Base-by-base conservation (phyloP, 2,888 invertebrate genomes). In the Lycophotia porphyrea region DNA sequence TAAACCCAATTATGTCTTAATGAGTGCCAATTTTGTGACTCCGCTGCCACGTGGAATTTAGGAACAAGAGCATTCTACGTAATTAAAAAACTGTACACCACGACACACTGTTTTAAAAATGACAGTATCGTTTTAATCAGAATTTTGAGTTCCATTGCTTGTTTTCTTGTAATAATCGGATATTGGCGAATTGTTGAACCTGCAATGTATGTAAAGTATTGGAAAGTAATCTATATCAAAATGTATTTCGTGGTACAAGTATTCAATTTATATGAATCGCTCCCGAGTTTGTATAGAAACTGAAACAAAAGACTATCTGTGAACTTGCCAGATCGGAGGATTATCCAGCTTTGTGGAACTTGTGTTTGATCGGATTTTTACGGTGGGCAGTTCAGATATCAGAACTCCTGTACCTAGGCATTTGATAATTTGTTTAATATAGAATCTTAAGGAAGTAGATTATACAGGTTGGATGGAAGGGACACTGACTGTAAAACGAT, bases 1-100 rank as follows among this genome's bases (percentile, higher is more conserved):
- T 31, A 31, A 78, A 75, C 78, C 18, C 68, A 78, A 66, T 78
- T 66, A 77, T 65, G 24, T 18, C 36, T 31, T 65, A 77, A 78
- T 65, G 27, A 65, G 7, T 18, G 52, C 36, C 78, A 78, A 75
- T 75, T 75, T 75, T 8, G 44, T 64, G 42, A 65, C 42, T 76
- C 31, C 27, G 27, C 34, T 49, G 36, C 65, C 49, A 77, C 42
- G 15, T 44, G 15, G 44, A 27, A 75, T 66, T 75, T 42, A n/a
- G 66, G 44, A 77, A 65, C 44, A 65, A 49, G 42, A 34, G 34
- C 27, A 27, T 65, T 65, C 65, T 55, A 55, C 44, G 27, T 44
- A 55, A 77, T 65, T 18, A 77, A 77, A 36, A 21, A 31, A 75
- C 27, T 4, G 3, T 44, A 11, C 61, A 63, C 49, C 47, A 42